Percentiles rank a stretch among this genome's conserved stretches.
phyloP scores from a whole-genome alignment of 2,113 vertebrate species.

The Lonchura striata region DNA sequence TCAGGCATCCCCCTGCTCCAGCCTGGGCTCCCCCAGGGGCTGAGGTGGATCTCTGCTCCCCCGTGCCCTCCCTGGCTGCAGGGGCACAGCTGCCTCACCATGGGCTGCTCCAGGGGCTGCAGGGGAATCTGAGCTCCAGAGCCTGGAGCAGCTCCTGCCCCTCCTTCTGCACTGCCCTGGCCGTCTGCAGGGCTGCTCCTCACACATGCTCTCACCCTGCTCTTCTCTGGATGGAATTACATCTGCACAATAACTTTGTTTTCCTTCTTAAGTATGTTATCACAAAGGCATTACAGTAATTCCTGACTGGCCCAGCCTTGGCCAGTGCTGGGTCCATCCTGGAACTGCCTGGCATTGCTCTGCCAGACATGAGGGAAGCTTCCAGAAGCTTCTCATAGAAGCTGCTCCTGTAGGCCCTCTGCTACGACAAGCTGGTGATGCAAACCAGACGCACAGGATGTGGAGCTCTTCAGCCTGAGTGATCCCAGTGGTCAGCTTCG shows the following conservation, averaged over 20 bases:
- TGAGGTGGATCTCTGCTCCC: not conserved
- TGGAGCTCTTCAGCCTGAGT: not conserved
- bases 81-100: not conserved
- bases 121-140: not conserved
- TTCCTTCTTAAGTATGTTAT: not conserved
- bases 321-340: not conserved
- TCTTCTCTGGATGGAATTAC: not conserved
- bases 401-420: not conserved
- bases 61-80: not conserved
- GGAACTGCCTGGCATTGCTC: not conserved
- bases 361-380: not conserved
- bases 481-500: not conserved
- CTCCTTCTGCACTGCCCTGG: not conserved
- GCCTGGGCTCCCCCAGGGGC: not conserved
- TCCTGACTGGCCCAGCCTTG: not conserved
- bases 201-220: accelerated
- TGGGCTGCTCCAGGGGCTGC: not conserved
- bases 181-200: not conserved
- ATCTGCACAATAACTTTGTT: no score
- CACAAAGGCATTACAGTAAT: not conserved
- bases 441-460: not conserved
- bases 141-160: not conserved
- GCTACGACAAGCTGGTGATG: not conserved
- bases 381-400: not conserved
- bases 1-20: not conserved